Evolutionary conservation across 1,140 invertebrate species (phyloP), one percentile per base, ranked within the genome.

Genomic region (Thaumatotibia leucotreta): DNA sequence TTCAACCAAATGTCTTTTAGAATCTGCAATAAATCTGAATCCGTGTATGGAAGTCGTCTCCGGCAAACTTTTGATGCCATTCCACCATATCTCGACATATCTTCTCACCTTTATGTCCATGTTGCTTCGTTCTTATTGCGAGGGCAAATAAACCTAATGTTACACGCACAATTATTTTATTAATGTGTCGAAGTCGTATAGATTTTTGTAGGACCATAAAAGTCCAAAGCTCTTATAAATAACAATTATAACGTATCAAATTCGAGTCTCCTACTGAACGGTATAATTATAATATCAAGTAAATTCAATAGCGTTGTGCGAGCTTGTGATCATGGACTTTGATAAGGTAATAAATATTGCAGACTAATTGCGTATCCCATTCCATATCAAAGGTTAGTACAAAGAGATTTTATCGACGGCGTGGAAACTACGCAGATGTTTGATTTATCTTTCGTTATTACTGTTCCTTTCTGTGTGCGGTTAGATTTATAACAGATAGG

Each of bases 41-140:
- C 93, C 93, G 77, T 93, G 93, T 22, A 93, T 79, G 0, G 92
- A 93, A 0, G 92, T 90, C 3, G 83, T 85, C 27, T 85, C 70
- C 0, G 88, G 88, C 24, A 90, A 74, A 63, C 82, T 87, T 72
- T 88, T 88, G 32, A 90, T 88, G 3, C 84, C 84, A 24, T 81
- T 74, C 86, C 84, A 88, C 88, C 88, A 90, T 61, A 90, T 86
- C 65, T 83, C 70, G 11, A 88, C 74, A 68, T 86, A 88, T 65
- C 68, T 75, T 67, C 72, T 80, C n/a, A 66, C 50, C 0, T 69
- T 65, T 24, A 69, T 68, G 6, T 61, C 29, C 70, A 74, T 74
- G 3, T 45, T 45, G 39, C 39, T 20, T 17, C 6, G 17, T 20
- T 20, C 39, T 20, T 17, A 6, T 17, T 4, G 8, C 3, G 4